Base-by-base conservation (phyloP, 2,113 vertebrate species). In the Chauna torquata region DNA sequence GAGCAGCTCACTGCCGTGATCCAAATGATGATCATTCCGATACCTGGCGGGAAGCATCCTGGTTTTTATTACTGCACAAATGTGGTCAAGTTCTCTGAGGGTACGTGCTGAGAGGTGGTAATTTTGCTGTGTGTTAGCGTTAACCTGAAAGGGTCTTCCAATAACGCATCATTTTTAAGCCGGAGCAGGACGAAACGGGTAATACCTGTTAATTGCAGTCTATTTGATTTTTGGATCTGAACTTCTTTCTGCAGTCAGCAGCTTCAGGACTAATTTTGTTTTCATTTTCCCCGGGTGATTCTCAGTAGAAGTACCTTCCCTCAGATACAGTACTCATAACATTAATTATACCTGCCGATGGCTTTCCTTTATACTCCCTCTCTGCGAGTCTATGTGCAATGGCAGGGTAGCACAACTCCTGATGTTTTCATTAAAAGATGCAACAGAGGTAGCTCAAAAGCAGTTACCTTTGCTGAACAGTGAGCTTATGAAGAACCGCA, bases 61-160 rank as follows among this genome's bases (percentile, higher is more conserved):
- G 23, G 2, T 0, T 6, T 78, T 80, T 45, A 6, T 23, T 68
- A 72, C 54, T 82, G 27, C 19, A 8, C 47, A 25, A 8, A 25
- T 16, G 9, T 17, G 72, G n/a, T 76, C 61, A 40, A 18, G 19
- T 49, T 64, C 82, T 44, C 38, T 0, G 0, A 71, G 55, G 61
- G 58, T 20, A n/a, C 66, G 47, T 80, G 42, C 50, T 57, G 50
- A 68, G 45, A 71, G 14, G 8, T 38, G 28, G 30, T 85, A 50
- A 61, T 66, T 66, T 54, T 55, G 14, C n/a, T 14, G 11, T 5
- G 20, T 65, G 12, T 65, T 52, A 82, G 49, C 16, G 58, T 52
- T 16, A 86, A 4, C 25, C 66, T n/a, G n/a, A 54, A 64, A 69
- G 45, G 7, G n/a, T 64, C 47, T 74, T 23, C 81, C 36, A 77